A percentile compares a stretch with the other conserved stretches of the same genome.
These are phyloP conservation scores for Globicephala melas DNA, from an alignment of 2,113 vertebrate genomes.

Conservation along the genomic window DNA sequence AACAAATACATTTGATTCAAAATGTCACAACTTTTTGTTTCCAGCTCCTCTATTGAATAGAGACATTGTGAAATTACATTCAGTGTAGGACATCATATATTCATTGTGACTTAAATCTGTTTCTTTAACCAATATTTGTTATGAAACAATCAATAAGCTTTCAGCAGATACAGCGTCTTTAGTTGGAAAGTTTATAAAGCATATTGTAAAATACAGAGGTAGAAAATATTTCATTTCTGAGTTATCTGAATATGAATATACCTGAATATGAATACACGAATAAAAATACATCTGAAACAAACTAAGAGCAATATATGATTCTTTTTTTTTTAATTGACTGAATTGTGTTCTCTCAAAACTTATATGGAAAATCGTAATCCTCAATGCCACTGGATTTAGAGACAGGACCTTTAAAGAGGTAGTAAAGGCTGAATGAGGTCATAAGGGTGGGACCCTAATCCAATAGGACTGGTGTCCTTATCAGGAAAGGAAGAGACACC, in stretches of 20 bases:
- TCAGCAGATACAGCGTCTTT: not conserved
- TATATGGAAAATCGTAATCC: not conserved
- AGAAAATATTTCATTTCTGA: not conserved
- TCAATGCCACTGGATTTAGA: not conserved
- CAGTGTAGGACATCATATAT: not conserved
- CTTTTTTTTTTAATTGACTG: not conserved
- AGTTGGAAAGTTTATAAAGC: not conserved
- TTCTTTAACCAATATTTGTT: not conserved
- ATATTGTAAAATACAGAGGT: not conserved
- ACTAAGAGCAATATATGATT: not conserved
- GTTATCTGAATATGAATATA: not conserved
- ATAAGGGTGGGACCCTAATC: fast-evolving
- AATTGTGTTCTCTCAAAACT: not conserved
- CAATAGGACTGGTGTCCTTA: not conserved
- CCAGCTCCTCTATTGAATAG: not conserved
- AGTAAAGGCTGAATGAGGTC: not conserved
- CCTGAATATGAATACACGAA: not conserved
- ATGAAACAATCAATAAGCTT: not conserved
- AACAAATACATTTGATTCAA: slow-evolving; percentile 20
- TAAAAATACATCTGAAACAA: not conserved
- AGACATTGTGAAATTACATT: not conserved
- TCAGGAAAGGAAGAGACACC: not conserved
- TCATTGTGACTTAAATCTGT: not conserved
- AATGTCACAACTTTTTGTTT: not conserved
- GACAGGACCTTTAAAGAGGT: not conserved